These are phyloP conservation scores for Acheta domesticus DNA, from an alignment of 2,888 invertebrate species.

Conservation along the genomic window DNA sequence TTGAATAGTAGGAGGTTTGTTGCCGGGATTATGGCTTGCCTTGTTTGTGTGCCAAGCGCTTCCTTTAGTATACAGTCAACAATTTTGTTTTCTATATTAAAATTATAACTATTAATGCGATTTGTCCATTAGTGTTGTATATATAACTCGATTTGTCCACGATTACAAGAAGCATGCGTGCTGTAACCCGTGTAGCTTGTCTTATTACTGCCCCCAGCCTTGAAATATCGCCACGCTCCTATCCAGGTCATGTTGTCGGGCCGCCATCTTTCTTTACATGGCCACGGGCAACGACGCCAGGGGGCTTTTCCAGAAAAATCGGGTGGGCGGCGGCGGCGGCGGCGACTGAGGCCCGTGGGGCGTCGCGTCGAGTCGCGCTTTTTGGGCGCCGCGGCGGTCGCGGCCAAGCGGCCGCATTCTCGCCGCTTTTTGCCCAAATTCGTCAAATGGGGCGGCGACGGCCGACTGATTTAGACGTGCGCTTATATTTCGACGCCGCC, in stretches of 20 bases:
- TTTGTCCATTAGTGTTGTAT: too few relatives aligned
- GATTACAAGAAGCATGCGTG: too few relatives aligned
- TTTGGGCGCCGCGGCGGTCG: background rate
- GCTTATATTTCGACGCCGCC: background rate
- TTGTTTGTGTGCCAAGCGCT: too few relatives aligned
- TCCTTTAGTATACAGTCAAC: too few relatives aligned
- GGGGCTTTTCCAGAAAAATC: background rate
- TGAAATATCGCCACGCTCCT: background rate
- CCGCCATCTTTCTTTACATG: background rate
- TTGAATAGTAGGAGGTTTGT: too few relatives aligned
- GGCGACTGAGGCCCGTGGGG: background rate
- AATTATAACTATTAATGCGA: too few relatives aligned
- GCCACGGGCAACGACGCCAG: background rate
- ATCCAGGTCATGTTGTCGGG: background rate
- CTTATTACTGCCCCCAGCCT: background rate
- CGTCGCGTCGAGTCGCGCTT: background rate
- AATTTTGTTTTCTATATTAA: too few relatives aligned
- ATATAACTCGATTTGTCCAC: too few relatives aligned
- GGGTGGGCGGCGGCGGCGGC: background rate
- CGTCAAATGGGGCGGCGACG: background rate
- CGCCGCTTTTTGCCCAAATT: conserved; percentile 18
- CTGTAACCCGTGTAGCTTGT: too few relatives aligned
- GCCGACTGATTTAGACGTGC: conserved; percentile 10
- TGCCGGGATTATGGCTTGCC: too few relatives aligned
- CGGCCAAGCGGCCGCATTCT: background rate